A percentile compares a stretch with the other conserved stretches of the same genome.
Evolutionary conservation across 2,888 invertebrate genomes (phyloP).

Genomic region (Thelaira solivaga): DNA sequence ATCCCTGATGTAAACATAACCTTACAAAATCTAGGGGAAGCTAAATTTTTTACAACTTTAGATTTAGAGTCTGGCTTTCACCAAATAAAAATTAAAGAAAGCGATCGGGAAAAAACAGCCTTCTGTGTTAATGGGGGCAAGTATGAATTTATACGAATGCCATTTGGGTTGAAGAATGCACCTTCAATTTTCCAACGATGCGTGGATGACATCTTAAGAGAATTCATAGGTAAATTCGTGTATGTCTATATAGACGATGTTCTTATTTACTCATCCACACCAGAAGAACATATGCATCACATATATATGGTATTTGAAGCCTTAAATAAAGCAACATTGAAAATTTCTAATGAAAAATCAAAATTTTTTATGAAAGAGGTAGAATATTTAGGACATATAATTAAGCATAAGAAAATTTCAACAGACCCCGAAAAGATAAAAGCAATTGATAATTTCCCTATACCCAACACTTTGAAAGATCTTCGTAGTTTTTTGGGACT

Average conservation of each 20-base stretch:
- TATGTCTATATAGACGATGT: slow-evolving; percentile 28
- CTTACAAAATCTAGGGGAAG: too few species aligned
- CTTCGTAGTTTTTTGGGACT: too few species aligned
- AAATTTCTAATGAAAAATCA: not conserved
- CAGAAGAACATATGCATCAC: slow-evolving; percentile 5
- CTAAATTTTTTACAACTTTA: too few species aligned
- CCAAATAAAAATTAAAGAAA: slow-evolving; percentile 2
- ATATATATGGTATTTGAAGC: not conserved
- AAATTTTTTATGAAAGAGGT: slow-evolving; percentile 2
- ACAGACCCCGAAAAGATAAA: not conserved
- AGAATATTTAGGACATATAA: not conserved
- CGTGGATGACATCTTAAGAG: slow-evolving; percentile 12
- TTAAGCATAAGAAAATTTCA: not conserved
- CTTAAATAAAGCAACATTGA: not conserved
- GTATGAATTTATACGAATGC: slow-evolving; percentile 2
- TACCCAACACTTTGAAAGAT: not conserved
- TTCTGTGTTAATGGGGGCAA: not conserved
- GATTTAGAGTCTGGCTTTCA: slow-evolving; percentile 31
- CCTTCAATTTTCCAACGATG: slow-evolving; percentile 24
- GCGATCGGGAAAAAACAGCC: slow-evolving; percentile 8
- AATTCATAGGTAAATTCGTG: slow-evolving; percentile 14
- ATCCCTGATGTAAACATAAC: slow-evolving; percentile 10
- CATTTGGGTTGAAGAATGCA: not conserved
- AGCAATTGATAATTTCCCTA: slow-evolving; percentile 1
- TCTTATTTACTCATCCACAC: slow-evolving; percentile 5